Conservation (phyloP, 2,888 invertebrate species). For the Xylota sylvarum region DNA sequence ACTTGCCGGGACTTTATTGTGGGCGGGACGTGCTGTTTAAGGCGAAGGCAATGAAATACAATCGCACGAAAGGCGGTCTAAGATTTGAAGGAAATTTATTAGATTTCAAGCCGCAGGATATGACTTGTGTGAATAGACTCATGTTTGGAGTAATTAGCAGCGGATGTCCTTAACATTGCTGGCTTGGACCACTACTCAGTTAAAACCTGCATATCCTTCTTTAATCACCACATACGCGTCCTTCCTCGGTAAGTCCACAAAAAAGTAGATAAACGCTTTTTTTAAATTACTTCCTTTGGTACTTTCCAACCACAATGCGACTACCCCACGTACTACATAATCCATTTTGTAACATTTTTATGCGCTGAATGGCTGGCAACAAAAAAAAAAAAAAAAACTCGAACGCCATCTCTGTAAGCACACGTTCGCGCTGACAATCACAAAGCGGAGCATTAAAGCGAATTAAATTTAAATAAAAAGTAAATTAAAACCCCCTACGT, state of each 20-base stretch:
- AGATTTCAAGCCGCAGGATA: slow-evolving; percentile 9
- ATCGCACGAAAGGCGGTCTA: not conserved
- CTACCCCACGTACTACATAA: not conserved
- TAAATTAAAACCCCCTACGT: slow-evolving; percentile 17
- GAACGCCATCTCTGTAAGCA: not conserved
- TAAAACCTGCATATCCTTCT: not conserved
- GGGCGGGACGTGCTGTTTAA: not conserved
- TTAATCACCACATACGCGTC: not conserved
- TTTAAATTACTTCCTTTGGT: not conserved
- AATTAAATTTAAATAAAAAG: slow-evolving; percentile 55
- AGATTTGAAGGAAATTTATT: slow-evolving; percentile 19
- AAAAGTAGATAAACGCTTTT: not conserved
- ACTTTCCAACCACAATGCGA: not conserved
- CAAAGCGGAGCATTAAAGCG: slow-evolving; percentile 29
- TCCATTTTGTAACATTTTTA: slow-evolving; percentile 13
- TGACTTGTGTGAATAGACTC: not conserved
- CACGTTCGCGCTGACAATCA: slow-evolving; percentile 3
- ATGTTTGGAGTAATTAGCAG: not conserved
- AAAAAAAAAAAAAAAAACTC: slow-evolving; percentile 9
- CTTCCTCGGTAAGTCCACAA: not conserved
- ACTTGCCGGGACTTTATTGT: slow-evolving; percentile 17
- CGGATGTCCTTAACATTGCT: not conserved
- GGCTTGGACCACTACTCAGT: not conserved
- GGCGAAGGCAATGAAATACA: not conserved
- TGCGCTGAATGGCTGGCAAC: not conserved